A percentile compares a stretch with the other conserved stretches of the same genome.
These are phyloP conservation scores for Sparidentex hasta DNA, from an alignment of 2,797 vertebrate species.

Conservation along the genomic window DNA sequence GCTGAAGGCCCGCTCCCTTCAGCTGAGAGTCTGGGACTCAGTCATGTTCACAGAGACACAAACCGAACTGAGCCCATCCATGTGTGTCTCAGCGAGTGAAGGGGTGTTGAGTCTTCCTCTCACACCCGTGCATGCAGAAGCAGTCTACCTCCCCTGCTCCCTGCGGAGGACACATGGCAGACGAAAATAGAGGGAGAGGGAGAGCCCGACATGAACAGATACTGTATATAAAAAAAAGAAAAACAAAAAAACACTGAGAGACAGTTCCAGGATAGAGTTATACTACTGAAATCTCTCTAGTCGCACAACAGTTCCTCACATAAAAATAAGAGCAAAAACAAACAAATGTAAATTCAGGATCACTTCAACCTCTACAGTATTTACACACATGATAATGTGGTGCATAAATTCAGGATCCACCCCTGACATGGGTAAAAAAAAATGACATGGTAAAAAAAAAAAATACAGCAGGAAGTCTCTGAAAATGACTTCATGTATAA, in stretches of 20 bases:
- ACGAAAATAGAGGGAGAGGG: slow-evolving; percentile 69
- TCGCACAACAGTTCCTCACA: neutral
- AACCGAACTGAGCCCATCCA: slow-evolving; percentile 46
- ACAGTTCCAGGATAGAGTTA: slow-evolving; percentile 63
- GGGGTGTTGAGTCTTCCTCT: slow-evolving; percentile 68
- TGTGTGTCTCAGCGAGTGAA: slow-evolving; percentile 63
- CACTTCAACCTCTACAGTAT: neutral
- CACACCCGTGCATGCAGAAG: slow-evolving; percentile 74
- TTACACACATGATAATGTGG: no score
- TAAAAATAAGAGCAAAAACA: neutral
- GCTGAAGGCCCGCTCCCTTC: slow-evolving; percentile 29
- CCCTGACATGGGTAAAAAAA: no score
- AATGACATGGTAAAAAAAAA: neutral
- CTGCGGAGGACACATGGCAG: slow-evolving; percentile 66
- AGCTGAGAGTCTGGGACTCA: slow-evolving; percentile 28
- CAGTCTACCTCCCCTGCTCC: slow-evolving; percentile 64
- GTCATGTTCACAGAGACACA: slow-evolving; percentile 57
- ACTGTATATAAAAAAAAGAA: slow-evolving; percentile 21
- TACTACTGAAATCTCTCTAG: slow-evolving; percentile 14
- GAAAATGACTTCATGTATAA: neutral
- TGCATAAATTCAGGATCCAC: neutral
- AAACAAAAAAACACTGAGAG: neutral
- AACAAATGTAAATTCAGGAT: neutral
- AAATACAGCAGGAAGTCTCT: neutral
- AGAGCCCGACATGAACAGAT: slow-evolving; percentile 58